Base-by-base conservation (phyloP, 2,888 invertebrate genomes). In the Drosophila prolongata region DNA sequence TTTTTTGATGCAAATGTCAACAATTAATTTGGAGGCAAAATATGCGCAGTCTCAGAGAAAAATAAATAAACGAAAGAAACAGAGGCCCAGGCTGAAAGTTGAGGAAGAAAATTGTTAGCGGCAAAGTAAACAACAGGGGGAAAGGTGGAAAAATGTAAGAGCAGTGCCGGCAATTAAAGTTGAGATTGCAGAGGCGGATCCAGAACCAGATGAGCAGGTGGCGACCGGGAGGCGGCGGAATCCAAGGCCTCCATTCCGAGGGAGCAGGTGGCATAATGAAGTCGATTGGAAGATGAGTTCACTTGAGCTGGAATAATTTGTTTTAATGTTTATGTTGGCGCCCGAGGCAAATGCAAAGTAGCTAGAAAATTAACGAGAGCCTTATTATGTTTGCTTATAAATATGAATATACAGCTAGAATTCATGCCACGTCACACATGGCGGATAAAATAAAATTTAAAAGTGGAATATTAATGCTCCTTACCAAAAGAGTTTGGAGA, bases 11-110 rank as follows among this genome's bases (percentile, higher is more conserved):
- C 68, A 75, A 73, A 73, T 73, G 68, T 73, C 72, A 73, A 75
- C 72, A 73, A 73, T 73, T 75, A 73, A 73, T 73, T 73, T 73
- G 49, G 50, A 73, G 75, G 58, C 58, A 38, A 55, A 72, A 75
- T 71, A 71, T 74, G 71, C 71, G 67, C 67, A 74, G 74, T 73
- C 71, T 74, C 37, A 47, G 57, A 56, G 53, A 49, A 54, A 75
- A 72, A 75, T 68, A 72, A 75, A 72, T 54, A 71, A 46, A 16
- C 34, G 52, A 35, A 43, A n/a, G 43, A 5, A 40, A 30, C 19
- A 16, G n/a, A 46, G 44, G 27, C 24, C 9, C 19, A 34, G 54
- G n/a, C 38, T 40, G 43, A 57, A 53, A 38, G 37, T 66, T 38
- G n/a, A 1, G 35, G 43, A 49, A 30, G 64, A 47, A 46, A 65